phyloP scores from a whole-genome alignment of 2,888 invertebrate species.

The Cistogaster globosa region DNA sequence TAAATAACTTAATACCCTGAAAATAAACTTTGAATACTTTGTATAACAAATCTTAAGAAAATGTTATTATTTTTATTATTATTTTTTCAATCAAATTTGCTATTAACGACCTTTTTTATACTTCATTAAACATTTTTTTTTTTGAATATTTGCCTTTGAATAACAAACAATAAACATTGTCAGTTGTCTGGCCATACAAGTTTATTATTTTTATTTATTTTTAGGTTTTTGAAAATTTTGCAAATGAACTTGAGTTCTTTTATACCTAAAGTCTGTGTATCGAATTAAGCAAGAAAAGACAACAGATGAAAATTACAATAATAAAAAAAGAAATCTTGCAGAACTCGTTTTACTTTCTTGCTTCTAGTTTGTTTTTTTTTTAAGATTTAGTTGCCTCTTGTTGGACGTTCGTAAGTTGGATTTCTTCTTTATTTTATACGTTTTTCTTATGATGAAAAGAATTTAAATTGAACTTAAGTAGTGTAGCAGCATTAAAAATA shows the following conservation, averaged over 20 bases:
- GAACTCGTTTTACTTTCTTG: slow-evolving; percentile 70
- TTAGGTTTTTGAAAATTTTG: slow-evolving; percentile 15
- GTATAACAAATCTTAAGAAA: too few species aligned
- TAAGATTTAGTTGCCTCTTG: slow-evolving; percentile 28
- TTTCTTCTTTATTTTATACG: slow-evolving; percentile 33
- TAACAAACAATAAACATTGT: too few species aligned
- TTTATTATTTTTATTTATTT: not conserved
- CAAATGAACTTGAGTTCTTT: slow-evolving; percentile 66
- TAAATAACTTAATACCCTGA: too few species aligned
- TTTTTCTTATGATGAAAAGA: slow-evolving; percentile 28
- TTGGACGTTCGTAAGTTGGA: slow-evolving; percentile 37
- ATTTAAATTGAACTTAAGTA: slow-evolving; percentile 63
- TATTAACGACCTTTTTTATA: too few species aligned
- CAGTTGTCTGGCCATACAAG: too few species aligned
- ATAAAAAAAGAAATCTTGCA: slow-evolving; percentile 64
- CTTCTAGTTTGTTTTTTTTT: slow-evolving; percentile 38
- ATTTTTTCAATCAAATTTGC: too few species aligned
- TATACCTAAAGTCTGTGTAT: slow-evolving; percentile 38
- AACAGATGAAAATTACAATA: slow-evolving; percentile 31
- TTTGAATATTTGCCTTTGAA: too few species aligned
- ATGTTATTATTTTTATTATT: too few species aligned
- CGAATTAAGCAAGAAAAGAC: slow-evolving; percentile 31
- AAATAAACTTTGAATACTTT: too few species aligned
- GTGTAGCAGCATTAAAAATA: slow-evolving; percentile 41
- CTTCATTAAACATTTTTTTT: too few species aligned